phyloP scores from a whole-genome alignment of 2,888 invertebrate genomes.

The Nebria brevicollis region DNA sequence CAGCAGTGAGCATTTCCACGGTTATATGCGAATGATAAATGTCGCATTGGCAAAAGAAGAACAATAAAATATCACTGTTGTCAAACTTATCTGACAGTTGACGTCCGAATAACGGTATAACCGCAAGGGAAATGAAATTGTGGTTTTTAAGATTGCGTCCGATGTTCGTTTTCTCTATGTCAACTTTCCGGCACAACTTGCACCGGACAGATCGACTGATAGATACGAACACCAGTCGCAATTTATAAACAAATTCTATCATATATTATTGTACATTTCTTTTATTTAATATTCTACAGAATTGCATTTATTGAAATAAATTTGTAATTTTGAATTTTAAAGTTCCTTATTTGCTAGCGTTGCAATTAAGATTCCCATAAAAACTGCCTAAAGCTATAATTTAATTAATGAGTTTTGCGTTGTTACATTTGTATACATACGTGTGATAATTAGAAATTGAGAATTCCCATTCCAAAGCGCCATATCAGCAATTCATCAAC shows the following conservation, averaged over 20 bases:
- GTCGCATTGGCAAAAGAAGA: slow-evolving; percentile 35
- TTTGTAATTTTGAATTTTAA: no score
- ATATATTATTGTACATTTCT: not conserved
- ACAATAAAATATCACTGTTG: slow-evolving; percentile 40
- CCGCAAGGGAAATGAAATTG: slow-evolving; percentile 43
- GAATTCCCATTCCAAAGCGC: no score
- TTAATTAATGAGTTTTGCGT: no score
- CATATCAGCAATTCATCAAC: not conserved
- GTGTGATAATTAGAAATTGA: no score
- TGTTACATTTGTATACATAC: no score
- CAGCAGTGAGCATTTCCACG: slow-evolving; percentile 19
- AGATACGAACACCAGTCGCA: not conserved
- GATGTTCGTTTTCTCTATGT: slow-evolving; percentile 40
- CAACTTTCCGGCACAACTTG: slow-evolving; percentile 26
- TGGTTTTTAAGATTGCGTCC: slow-evolving; percentile 40
- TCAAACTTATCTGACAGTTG: slow-evolving; percentile 44
- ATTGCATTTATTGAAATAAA: no score
- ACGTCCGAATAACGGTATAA: slow-evolving; percentile 19
- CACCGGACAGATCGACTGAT: slow-evolving; percentile 13
- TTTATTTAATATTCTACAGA: no score
- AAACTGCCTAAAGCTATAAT: no score
- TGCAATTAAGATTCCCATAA: no score
- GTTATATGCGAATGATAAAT: slow-evolving; percentile 38
- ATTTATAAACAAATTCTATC: not conserved
- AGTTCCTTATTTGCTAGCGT: no score